Evolutionary conservation across 1,140 invertebrate genomes (phyloP).

Genomic region (Zaprionus camerounensis): DNA sequence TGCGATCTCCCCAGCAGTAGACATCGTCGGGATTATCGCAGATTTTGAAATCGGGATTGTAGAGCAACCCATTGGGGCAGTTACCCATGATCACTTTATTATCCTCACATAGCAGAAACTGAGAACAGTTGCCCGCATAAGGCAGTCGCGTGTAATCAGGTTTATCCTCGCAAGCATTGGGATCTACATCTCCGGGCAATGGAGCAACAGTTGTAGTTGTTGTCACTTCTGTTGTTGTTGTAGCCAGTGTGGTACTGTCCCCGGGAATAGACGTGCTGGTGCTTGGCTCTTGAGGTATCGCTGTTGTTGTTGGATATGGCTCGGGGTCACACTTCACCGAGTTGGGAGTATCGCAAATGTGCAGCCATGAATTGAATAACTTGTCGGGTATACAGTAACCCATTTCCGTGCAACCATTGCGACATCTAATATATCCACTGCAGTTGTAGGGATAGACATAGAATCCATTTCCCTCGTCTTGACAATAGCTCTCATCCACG

Average conservation of each 20-base stretch:
- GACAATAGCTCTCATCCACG: slow-evolving; percentile 49
- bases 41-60: slow-evolving; percentile 55
- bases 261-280: slow-evolving; percentile 3
- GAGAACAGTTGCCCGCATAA: slow-evolving; percentile 63
- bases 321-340: slow-evolving; percentile 48
- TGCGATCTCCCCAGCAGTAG: slow-evolving; percentile 56
- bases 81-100: slow-evolving; percentile 43
- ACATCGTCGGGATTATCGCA: slow-evolving; percentile 63
- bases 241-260: slow-evolving; percentile 9
- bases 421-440: slow-evolving; percentile 55
- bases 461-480: slow-evolving; percentile 54
- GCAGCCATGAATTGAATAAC: slow-evolving; percentile 49
- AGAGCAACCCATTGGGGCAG: slow-evolving; percentile 51
- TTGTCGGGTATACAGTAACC: slow-evolving; percentile 63
- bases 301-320: slow-evolving; percentile 48
- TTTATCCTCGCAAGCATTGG: slow-evolving; percentile 29
- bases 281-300: neutral
- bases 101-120: slow-evolving; percentile 55
- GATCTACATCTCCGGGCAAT: slow-evolving; percentile 60
- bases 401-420: slow-evolving; percentile 59
- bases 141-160: slow-evolving; percentile 44
- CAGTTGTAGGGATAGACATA: slow-evolving; percentile 65
- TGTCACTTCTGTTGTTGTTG: slow-evolving; percentile 14
- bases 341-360: slow-evolving; percentile 68
- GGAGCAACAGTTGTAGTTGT: slow-evolving; percentile 37